These are phyloP conservation scores for Aleadryas rufinucha DNA, from an alignment of 2,113 vertebrate species.

Conservation along the genomic window DNA sequence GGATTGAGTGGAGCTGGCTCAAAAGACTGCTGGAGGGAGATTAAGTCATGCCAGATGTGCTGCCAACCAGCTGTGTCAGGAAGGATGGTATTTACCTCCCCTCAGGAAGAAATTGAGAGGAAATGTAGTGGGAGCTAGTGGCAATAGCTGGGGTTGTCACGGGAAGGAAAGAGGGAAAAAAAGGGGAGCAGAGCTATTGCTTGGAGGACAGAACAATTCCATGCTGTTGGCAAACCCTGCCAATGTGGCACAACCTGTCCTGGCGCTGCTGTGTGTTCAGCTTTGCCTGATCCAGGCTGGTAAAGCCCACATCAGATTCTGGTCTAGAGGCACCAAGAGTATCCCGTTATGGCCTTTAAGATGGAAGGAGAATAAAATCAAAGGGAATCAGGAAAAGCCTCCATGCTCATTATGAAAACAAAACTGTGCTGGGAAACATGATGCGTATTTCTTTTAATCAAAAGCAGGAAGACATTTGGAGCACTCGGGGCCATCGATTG, in stretches of 20 bases:
- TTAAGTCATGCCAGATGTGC: not conserved
- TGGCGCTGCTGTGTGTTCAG: not conserved
- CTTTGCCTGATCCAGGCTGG: not conserved
- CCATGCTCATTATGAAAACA: conserved; percentile 41
- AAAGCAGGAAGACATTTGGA: conserved; percentile 57
- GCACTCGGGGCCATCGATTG: conserved; percentile 15
- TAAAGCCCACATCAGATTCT: not conserved
- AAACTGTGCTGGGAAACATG: conserved; percentile 34
- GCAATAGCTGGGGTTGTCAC: not conserved
- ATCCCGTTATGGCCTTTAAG: not conserved
- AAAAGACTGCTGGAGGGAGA: not conserved
- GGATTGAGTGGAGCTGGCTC: not conserved
- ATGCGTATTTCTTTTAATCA: conserved; percentile 55
- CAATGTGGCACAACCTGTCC: not conserved
- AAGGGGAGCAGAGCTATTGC: not conserved
- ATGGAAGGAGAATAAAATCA: conserved; percentile 40
- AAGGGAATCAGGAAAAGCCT: conserved; percentile 55
- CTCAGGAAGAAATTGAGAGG: not conserved
- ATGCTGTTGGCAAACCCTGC: fast-evolving
- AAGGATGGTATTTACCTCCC: not conserved
- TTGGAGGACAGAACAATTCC: not conserved
- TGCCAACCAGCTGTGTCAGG: not conserved
- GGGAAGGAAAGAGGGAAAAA: not conserved
- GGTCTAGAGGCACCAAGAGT: not conserved
- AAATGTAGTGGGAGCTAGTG: not conserved